phyloP scores from a whole-genome alignment of 2,888 invertebrate species.

The Machimus rusticus region DNA sequence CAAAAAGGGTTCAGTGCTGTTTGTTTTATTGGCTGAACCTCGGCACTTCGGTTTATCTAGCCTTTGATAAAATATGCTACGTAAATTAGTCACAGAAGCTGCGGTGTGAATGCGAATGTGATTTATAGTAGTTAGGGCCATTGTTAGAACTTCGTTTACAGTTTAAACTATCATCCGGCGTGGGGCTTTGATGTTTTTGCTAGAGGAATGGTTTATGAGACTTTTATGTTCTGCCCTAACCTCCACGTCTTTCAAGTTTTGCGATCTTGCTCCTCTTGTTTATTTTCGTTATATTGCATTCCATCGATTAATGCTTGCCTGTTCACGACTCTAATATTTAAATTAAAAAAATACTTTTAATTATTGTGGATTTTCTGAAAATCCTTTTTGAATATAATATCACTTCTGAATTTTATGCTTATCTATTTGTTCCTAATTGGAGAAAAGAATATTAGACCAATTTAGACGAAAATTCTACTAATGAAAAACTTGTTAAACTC shows the following conservation, averaged over 20 bases:
- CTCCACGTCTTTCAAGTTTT: background rate
- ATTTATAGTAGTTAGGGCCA: background rate
- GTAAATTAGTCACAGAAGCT: background rate
- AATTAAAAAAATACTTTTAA: too few species aligned
- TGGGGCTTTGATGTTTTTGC: background rate
- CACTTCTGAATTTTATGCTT: too few species aligned
- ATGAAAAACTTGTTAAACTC: too few species aligned
- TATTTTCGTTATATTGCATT: background rate
- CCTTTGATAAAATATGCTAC: background rate
- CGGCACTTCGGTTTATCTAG: background rate
- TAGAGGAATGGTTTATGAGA: background rate
- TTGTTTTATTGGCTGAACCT: background rate
- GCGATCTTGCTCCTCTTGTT: background rate
- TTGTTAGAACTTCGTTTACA: background rate
- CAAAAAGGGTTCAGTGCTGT: background rate
- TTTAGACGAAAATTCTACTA: too few species aligned
- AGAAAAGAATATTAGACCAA: too few species aligned
- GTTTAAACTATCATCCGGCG: background rate
- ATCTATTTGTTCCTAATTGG: too few species aligned
- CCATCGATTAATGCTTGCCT: background rate
- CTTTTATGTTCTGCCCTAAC: background rate
- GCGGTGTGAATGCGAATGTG: background rate
- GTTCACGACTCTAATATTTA: too few species aligned
- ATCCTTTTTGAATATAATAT: too few species aligned
- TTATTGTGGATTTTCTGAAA: too few species aligned